A percentile compares a stretch with the other conserved stretches of the same genome.
Conservation (phyloP, 2,888 invertebrate species). For the Isotomurus palustris region DNA sequence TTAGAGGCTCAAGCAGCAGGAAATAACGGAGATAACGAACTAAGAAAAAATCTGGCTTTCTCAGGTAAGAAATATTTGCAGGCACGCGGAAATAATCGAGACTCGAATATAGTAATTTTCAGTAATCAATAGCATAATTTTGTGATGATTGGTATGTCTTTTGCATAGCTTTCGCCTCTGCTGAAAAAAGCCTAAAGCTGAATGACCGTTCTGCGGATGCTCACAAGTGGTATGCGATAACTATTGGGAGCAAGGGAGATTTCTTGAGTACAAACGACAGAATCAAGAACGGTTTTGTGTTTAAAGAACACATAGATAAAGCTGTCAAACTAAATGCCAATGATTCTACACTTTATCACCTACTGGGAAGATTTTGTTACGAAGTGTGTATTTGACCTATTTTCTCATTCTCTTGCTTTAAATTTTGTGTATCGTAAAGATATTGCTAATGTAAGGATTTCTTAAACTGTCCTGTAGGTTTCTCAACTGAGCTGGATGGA, state of each 20-base stretch:
- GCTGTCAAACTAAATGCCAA: slow-evolving; percentile 60
- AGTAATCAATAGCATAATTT: too few species aligned
- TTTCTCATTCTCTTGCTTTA: slow-evolving; percentile 4
- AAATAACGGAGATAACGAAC: slow-evolving; percentile 47
- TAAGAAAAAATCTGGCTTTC: slow-evolving; percentile 50
- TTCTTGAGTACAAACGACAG: slow-evolving; percentile 60
- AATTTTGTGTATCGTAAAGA: not conserved
- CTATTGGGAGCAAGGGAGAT: slow-evolving; percentile 61
- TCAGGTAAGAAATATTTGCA: slow-evolving; percentile 29
- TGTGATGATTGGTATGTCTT: too few species aligned
- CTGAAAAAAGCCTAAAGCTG: slow-evolving; percentile 56
- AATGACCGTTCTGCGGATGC: slow-evolving; percentile 56
- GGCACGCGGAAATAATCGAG: not conserved
- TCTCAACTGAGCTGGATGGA: slow-evolving; percentile 62
- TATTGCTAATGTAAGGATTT: not conserved
- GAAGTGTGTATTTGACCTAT: slow-evolving; percentile 53
- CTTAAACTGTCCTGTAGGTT: slow-evolving; percentile 50
- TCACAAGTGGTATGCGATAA: slow-evolving; percentile 70
- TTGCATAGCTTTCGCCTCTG: slow-evolving; percentile 56
- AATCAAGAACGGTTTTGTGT: slow-evolving; percentile 61
- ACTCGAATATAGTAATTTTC: too few species aligned
- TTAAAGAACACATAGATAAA: slow-evolving; percentile 64
- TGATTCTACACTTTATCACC: slow-evolving; percentile 62
- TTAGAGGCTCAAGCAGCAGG: slow-evolving; percentile 48
- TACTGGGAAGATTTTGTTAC: slow-evolving; percentile 63